A percentile compares a stretch with the other conserved stretches of the same genome.
These are phyloP conservation scores for Sebastes fasciatus DNA, from an alignment of 2,113 vertebrate genomes.

Conservation along the genomic window DNA sequence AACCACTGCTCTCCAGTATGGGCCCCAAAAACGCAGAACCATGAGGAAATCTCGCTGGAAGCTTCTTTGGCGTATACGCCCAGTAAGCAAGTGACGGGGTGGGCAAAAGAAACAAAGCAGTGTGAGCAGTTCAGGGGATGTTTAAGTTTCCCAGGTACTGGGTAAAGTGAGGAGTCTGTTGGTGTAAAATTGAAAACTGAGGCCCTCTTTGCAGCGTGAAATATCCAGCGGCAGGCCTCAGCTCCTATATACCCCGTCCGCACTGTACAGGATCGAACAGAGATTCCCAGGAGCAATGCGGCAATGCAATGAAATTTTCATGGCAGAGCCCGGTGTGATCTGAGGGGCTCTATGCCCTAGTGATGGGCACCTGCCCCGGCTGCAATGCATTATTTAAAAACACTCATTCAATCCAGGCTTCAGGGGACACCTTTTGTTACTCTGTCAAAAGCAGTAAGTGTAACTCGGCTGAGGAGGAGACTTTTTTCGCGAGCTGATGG, in stretches of 20 bases:
- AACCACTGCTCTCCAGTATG: too few relatives aligned
- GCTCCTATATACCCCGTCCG: conserved; percentile 38
- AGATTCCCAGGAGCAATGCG: conserved; percentile 64
- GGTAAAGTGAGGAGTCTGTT: conserved; percentile 19
- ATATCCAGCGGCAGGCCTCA: conserved; percentile 58
- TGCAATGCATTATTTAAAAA: conserved; percentile 82
- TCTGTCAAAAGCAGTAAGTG: conserved; percentile 76
- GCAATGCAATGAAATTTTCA: conserved; percentile 80
- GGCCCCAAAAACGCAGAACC: too few relatives aligned
- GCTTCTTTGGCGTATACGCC: too few relatives aligned
- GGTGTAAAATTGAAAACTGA: conserved; percentile 43
- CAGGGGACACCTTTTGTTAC: conserved; percentile 80
- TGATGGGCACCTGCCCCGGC: conserved; percentile 76
- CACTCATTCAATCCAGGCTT: conserved; percentile 79
- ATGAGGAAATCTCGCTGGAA: too few relatives aligned
- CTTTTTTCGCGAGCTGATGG: conserved; percentile 41
- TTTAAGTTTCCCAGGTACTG: conserved; percentile 1
- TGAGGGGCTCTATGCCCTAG: conserved; percentile 73
- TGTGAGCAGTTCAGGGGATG: background rate
- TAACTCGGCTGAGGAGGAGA: conserved; percentile 59
- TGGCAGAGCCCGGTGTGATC: conserved; percentile 73
- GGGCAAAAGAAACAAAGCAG: too few relatives aligned
- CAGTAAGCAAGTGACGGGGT: too few relatives aligned
- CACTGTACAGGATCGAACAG: conserved; percentile 60
- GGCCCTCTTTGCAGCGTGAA: conserved; percentile 40